Conservation (phyloP, 2,113 vertebrate species). For the Peucedramus taeniatus region DNA sequence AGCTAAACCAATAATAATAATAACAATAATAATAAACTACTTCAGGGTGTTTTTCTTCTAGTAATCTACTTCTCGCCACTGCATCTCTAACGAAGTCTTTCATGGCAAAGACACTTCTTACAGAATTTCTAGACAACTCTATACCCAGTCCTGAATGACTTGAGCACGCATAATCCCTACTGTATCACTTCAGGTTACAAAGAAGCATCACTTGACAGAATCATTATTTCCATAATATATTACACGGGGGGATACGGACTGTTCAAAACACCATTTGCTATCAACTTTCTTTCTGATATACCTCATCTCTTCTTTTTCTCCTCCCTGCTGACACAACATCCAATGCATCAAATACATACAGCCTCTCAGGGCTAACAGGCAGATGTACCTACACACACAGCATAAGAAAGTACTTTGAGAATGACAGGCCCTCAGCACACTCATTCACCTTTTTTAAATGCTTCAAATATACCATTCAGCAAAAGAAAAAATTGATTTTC, state of each 20-base stretch:
- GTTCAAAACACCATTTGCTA: slow-evolving; percentile 25
- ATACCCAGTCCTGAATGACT: neutral
- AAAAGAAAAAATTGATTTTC: slow-evolving; percentile 53
- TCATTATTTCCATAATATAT: slow-evolving; percentile 57
- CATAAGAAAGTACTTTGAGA: slow-evolving; percentile 34
- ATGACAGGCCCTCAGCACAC: slow-evolving; percentile 30
- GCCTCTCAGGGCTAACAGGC: slow-evolving; percentile 40
- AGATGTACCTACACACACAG: slow-evolving; percentile 23
- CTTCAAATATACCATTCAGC: slow-evolving; percentile 52
- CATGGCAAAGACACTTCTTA: neutral
- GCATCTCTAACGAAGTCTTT: neutral
- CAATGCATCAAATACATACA: slow-evolving; percentile 42
- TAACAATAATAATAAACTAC: neutral
- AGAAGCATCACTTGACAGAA: neutral
- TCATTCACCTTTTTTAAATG: slow-evolving; percentile 40
- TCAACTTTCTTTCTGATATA: slow-evolving; percentile 12
- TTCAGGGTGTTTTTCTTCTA: neutral
- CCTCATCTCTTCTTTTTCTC: slow-evolving; percentile 18
- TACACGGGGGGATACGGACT: neutral
- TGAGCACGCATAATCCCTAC: slow-evolving; percentile 13
- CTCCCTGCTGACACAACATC: slow-evolving; percentile 41
- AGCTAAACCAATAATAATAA: neutral
- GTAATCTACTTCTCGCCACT: neutral
- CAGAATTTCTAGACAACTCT: neutral
- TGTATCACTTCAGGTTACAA: slow-evolving; percentile 17